These are phyloP conservation scores for Nyctalus aviator DNA, from an alignment of 2,797 vertebrate genomes.

Conservation along the genomic window DNA sequence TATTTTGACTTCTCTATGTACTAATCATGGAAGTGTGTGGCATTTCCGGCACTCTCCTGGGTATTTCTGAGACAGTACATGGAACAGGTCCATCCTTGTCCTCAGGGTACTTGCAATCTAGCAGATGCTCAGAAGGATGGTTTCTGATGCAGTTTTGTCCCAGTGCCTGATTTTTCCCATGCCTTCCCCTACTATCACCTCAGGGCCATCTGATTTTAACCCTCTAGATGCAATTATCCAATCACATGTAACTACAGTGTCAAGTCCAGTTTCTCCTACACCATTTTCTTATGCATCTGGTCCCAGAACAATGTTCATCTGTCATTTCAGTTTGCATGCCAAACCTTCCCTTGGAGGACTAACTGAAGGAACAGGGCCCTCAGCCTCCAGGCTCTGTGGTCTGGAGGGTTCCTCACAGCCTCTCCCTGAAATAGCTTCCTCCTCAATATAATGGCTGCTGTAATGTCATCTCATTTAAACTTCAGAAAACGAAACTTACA, in stretches of 20 bases:
- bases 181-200: background rate
- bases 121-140: accelerated
- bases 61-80: background rate
- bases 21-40: background rate
- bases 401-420: background rate
- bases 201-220: background rate
- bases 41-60: accelerated
- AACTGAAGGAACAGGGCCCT: background rate
- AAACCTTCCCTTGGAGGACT: background rate
- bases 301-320: background rate
- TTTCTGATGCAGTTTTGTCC: background rate
- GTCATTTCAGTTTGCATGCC: background rate
- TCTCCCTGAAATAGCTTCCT: background rate
- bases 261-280: background rate
- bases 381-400: background rate
- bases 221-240: background rate
- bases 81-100: accelerated
- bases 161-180: background rate
- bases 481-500: background rate
- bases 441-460: background rate
- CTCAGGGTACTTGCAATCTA: background rate
- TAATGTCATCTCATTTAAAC: background rate
- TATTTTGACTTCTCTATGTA: background rate
- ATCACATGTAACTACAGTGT: too few relatives aligned
- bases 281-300: background rate